A percentile compares a stretch with the other conserved stretches of the same genome.
Conservation (phyloP, 2,888 invertebrate genomes). For the Lasioglossum zephyrum region DNA sequence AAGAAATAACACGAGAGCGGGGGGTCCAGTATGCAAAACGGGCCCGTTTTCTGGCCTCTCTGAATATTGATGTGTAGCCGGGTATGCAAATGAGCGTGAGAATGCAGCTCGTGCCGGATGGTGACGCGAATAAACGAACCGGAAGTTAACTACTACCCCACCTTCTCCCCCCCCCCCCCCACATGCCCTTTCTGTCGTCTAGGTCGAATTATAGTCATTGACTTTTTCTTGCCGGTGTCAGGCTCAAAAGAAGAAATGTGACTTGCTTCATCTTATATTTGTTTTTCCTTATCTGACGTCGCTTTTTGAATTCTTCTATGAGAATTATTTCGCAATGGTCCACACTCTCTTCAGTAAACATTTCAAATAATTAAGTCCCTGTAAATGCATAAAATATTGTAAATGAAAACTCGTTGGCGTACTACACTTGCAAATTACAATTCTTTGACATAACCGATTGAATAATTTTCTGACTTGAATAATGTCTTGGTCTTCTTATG, state of each 20-base stretch:
- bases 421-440: background rate
- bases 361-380: background rate
- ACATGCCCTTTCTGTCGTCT: slow-evolving; percentile 52
- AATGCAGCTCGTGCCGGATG: slow-evolving; percentile 81
- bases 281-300: too few relatives aligned
- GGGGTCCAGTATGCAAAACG: slow-evolving; percentile 82
- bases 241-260: slow-evolving; percentile 7
- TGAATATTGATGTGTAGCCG: slow-evolving; percentile 82
- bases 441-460: background rate
- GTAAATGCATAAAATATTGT: background rate
- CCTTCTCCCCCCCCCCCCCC: slow-evolving; percentile 49
- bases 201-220: slow-evolving; percentile 53
- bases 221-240: slow-evolving; percentile 39
- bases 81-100: slow-evolving; percentile 84
- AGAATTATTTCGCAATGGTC: background rate
- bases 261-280: slow-evolving; percentile 16
- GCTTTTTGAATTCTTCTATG: too few relatives aligned
- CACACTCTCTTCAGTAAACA: background rate
- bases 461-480: background rate
- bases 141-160: slow-evolving; percentile 75
- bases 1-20: slow-evolving; percentile 79
- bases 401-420: background rate
- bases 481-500: background rate
- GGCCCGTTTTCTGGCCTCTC: slow-evolving; percentile 80
- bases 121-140: slow-evolving; percentile 78